Base-by-base conservation (phyloP, 2,797 vertebrate genomes). In the Chelonia mydas region DNA sequence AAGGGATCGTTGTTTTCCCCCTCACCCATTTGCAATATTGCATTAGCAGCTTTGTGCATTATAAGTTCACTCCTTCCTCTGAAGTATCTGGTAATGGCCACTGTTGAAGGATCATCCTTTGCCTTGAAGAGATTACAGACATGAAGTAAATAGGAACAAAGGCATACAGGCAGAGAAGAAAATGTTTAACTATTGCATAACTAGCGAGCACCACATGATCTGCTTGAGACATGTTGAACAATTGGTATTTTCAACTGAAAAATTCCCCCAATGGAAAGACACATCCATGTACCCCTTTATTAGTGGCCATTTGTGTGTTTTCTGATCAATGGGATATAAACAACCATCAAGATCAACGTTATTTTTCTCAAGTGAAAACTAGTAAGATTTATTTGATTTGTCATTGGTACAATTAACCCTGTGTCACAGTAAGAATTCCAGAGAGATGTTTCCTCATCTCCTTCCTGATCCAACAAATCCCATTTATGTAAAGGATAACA, bases 131-230 rank as follows among this genome's bases (percentile, higher is more conserved):
- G 31, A 28, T 61, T 61, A 61, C 59, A 61, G 28, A 61, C 31
- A 57, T 57, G 25, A 61, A 61, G 31, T 61, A 33, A 72, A 41
- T 72, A 72, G n/a, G 21, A 41, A 21, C 19, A 72, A 37, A 25
- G 65, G 11, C 37, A 19, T 72, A 72, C 2, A 41, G 68, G 11
- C 19, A 10, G 68, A 41, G 19, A 23, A 23, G 37, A 90, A 84
- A 68, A 19, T 11, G 17, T 3, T 5, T 45, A 83, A 11, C 53
- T 21, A 15, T n/a, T 7, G 6, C 23, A 3, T 49, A 81, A 9
- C 1, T 51, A 2, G 21, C 59, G 31, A 27, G 83, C 23, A 55
- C 54, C 27, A 83, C 3, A 37, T 0, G 0, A 37, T 27, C 45
- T 54, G 6, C 25, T 77, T 25, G 89, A 11, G 27, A 84, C 68